Percentiles rank a stretch among this genome's conserved stretches.
Evolutionary conservation across 2,797 vertebrate genomes (phyloP).

Genomic region (Leptodactylus fallax): DNA sequence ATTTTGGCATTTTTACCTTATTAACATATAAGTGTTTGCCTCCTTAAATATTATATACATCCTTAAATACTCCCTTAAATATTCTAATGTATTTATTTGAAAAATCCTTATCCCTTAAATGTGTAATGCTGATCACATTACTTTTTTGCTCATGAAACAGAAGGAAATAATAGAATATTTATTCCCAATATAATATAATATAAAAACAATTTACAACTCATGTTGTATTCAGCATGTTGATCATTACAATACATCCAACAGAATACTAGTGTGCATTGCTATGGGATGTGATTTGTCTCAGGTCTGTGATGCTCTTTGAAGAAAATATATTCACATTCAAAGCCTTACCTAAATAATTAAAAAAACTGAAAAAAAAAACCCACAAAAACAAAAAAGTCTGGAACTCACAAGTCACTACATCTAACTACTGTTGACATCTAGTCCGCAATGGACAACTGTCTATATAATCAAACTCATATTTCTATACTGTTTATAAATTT

Average conservation of each 20-base stretch:
- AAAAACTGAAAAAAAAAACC: constrained; percentile 14
- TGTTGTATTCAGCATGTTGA: constrained; percentile 41
- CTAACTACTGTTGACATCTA: constrained; percentile 24
- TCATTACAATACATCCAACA: constrained; percentile 23
- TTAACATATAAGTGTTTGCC: too few species aligned
- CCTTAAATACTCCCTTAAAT: too few species aligned
- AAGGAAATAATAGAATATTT: background rate
- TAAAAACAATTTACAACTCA: constrained; percentile 16
- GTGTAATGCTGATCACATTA: background rate
- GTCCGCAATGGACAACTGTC: background rate
- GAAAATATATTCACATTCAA: constrained; percentile 37
- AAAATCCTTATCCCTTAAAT: too few species aligned
- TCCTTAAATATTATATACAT: too few species aligned
- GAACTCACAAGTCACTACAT: constrained; percentile 16
- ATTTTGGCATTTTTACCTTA: too few species aligned
- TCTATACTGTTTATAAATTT: background rate
- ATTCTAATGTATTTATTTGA: too few species aligned
- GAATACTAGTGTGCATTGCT: constrained; percentile 33
- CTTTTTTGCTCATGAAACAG: background rate
- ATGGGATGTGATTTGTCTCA: constrained; percentile 12
- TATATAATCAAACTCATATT: background rate
- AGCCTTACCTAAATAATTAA: constrained; percentile 36
- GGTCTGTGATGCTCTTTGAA: constrained; percentile 34
- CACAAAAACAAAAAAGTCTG: constrained; percentile 2
- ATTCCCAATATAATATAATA: constrained; percentile 17